phyloP scores from a whole-genome alignment of 2,113 vertebrate species.

The Nyctereutes procyonoides region DNA sequence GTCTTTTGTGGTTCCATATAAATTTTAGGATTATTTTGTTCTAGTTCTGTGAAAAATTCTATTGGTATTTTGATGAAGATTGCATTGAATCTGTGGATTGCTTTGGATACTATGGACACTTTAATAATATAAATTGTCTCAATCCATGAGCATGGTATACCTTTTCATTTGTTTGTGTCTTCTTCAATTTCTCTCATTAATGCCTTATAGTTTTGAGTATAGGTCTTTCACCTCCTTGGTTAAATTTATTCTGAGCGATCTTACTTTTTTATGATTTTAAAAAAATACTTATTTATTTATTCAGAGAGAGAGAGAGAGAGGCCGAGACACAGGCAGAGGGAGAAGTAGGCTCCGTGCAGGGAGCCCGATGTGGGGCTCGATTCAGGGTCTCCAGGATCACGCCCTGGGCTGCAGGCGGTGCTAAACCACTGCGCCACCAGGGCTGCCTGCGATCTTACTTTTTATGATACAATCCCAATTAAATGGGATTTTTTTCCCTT shows the following conservation, averaged over 20 bases:
- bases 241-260: background rate
- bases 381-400: too few relatives aligned
- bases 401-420: too few relatives aligned
- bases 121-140: background rate
- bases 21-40: background rate
- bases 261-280: too few relatives aligned
- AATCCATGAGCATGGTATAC: background rate
- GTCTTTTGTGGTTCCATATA: background rate
- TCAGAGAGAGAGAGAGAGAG: too few relatives aligned
- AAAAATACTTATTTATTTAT: too few relatives aligned
- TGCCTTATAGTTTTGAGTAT: background rate
- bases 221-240: background rate
- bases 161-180: background rate
- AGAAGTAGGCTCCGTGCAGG: too few relatives aligned
- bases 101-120: background rate
- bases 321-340: too few relatives aligned
- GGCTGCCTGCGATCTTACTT: background rate
- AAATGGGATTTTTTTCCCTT: background rate
- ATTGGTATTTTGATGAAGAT: background rate
- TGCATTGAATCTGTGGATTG: background rate
- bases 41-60: background rate
- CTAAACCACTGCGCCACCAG: too few relatives aligned
- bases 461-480: background rate
- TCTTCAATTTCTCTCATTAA: background rate
- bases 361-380: too few relatives aligned